These are phyloP conservation scores for Pygmarrhopalites habei DNA, from an alignment of 1,140 invertebrate genomes.

Conservation along the genomic window DNA sequence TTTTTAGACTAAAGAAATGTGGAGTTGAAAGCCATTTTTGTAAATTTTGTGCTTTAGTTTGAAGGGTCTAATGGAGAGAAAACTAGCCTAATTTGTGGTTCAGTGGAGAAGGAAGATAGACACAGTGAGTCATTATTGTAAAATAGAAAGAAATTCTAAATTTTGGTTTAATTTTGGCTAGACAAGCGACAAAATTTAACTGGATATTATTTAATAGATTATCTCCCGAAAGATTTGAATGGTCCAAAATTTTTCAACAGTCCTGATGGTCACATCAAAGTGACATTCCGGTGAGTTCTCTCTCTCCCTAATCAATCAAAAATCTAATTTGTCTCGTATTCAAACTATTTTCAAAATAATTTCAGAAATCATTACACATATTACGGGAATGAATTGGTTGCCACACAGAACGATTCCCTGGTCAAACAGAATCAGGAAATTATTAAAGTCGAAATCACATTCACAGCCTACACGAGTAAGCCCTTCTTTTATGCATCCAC, in stretches of 20 bases:
- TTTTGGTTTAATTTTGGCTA: too few relatives aligned
- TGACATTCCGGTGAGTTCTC: too few relatives aligned
- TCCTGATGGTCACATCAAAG: background rate
- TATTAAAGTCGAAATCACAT: background rate
- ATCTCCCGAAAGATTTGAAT: background rate
- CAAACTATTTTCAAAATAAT: too few relatives aligned
- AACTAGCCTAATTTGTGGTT: slow-evolving; percentile 1
- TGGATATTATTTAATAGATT: too few relatives aligned
- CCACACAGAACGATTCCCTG: background rate
- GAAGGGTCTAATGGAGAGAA: slow-evolving; percentile 5
- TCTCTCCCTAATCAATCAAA: too few relatives aligned
- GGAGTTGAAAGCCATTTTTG: background rate
- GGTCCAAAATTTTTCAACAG: slow-evolving; percentile 15
- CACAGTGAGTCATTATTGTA: too few relatives aligned
- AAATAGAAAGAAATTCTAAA: too few relatives aligned
- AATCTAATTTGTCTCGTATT: too few relatives aligned
- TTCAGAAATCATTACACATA: slow-evolving; percentile 1
- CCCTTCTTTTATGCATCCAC: too few relatives aligned
- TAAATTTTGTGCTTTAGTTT: background rate
- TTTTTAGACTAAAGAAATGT: background rate
- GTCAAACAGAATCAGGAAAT: background rate
- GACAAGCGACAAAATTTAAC: too few relatives aligned
- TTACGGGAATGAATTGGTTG: slow-evolving; percentile 4
- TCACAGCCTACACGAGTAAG: slow-evolving; percentile 6
- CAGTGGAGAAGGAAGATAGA: background rate